Base-by-base conservation (phyloP, 1,140 invertebrate genomes). In the Aradophagus sp. region DNA sequence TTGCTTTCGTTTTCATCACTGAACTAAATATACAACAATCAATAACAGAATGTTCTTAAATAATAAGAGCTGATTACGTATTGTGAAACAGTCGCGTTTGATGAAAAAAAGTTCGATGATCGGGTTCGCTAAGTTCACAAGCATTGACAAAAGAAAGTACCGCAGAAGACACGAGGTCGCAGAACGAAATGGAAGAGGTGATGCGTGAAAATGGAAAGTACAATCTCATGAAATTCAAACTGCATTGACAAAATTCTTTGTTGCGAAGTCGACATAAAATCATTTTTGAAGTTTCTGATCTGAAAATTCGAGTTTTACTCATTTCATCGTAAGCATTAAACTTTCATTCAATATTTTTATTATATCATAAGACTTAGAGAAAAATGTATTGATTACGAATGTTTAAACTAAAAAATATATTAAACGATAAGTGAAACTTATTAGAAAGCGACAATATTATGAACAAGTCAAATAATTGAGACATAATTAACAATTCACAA, bases 41-140 rank as follows among this genome's bases (percentile, higher is more conserved):
- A 76, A 63, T 69, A 66, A 74, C 56, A 76, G 77, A 80, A 77
- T 77, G 77, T 76, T 66, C 14, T 38, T 10, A 50, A 66, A 56
- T 55, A 71, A 34, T 32, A 55, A 8, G n/a, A 6, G 13, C 5
- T 13, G 29, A 19, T 55, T 50, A 48, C 50, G 34, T 42, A 12
- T 39, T 19, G 36, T 13, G 16, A 19, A 14, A 32, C 34, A 26
- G 11, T 13, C 2, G 14, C 10, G 23, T 39, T 32, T 50, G 19
- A 31, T 52, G 34, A 41, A 47, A 36, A 42, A 52, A 58, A 58
- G 52, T 67, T 65, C 47, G 48, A 26, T 41, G 50, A 63, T 56
- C 34, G 42, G 42, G 52, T 48, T 58, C 42, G 27, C 17, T 34
- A 52, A 27, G 47, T 20, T 38, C 36, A 32, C 36, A 27, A n/a